Base-by-base conservation (phyloP, 2,888 invertebrate genomes). In the Diloba caeruleocephala region DNA sequence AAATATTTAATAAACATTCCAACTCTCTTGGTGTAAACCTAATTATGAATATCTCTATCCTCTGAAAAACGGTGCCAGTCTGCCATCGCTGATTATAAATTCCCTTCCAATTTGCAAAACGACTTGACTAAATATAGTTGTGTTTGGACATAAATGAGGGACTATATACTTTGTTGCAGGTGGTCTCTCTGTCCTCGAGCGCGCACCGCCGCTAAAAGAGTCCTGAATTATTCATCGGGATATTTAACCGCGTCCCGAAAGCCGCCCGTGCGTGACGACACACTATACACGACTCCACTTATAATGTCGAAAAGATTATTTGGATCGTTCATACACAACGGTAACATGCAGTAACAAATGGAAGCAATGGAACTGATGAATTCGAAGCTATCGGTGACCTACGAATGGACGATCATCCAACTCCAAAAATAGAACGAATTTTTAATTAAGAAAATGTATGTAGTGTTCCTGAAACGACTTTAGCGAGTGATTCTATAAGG, bases 81-180 rank as follows among this genome's bases (percentile, higher is more conserved):
- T 54, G 45, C 48, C 48, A 42, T 38, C 41, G 52, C 66, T 72
- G 59, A 78, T 77, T 79, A 77, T 76, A 72, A 76, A 83, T 78
- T 80, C 71, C 55, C 61, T 56, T 72, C 65, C 73, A 78, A 80
- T 80, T 85, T 82, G 68, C 71, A 72, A 68, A 71, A 65, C 49
- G 64, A 69, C 74, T 76, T 76, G 71, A 75, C 72, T 81, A 82
- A 82, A 82, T 82, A 77, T 79, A 81, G 67, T 69, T 77, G 48
- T 73, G 77, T 82, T 81, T 74, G 63, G 74, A 78, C 79, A 82
- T 84, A 86, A 90, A 88, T 88, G 85, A 88, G 82, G 79, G 80
- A 82, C 80, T 85, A 74, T 87, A 76, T 87, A 87, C 84, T 91
- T 90, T 91, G 89, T 91, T 92, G 79, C 92, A 92, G 92, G 90